Evolutionary conservation across 2,113 vertebrate species (phyloP).

Genomic region (Leptocoma aspasia): DNA sequence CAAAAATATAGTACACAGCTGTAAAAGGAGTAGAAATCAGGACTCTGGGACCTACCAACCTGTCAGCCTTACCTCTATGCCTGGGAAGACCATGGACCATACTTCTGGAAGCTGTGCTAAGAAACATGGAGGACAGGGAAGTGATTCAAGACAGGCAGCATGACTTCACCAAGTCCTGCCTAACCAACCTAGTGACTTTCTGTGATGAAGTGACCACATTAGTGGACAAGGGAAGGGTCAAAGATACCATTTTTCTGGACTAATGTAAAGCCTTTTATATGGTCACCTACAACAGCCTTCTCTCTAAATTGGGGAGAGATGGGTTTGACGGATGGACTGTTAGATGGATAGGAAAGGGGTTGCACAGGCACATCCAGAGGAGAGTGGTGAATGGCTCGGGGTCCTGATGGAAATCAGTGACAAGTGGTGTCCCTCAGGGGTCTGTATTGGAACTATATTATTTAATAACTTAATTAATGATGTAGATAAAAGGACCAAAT

Average conservation of each 20-base stretch:
- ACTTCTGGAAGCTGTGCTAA: background rate
- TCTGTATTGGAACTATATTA: background rate
- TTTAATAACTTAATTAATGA: background rate
- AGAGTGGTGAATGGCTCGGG: background rate
- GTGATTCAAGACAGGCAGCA: background rate
- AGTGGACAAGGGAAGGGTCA: background rate
- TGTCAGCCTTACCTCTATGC: background rate
- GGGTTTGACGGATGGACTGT: background rate
- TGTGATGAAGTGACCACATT: background rate
- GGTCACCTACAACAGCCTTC: background rate
- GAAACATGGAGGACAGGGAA: background rate
- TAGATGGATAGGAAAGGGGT: background rate
- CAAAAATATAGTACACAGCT: background rate
- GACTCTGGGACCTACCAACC: background rate
- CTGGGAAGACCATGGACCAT: background rate
- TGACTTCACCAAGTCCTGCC: background rate
- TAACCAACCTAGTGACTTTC: background rate
- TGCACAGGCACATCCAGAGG: background rate
- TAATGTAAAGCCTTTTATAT: background rate
- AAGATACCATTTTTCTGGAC: background rate
- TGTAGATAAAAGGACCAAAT: accelerated
- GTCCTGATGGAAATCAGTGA: background rate
- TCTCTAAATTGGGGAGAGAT: background rate
- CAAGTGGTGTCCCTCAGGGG: background rate
- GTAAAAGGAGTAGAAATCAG: background rate